These are phyloP conservation scores for Chlorodrepanis virens DNA, from an alignment of 2,113 vertebrate species.

Conservation along the genomic window DNA sequence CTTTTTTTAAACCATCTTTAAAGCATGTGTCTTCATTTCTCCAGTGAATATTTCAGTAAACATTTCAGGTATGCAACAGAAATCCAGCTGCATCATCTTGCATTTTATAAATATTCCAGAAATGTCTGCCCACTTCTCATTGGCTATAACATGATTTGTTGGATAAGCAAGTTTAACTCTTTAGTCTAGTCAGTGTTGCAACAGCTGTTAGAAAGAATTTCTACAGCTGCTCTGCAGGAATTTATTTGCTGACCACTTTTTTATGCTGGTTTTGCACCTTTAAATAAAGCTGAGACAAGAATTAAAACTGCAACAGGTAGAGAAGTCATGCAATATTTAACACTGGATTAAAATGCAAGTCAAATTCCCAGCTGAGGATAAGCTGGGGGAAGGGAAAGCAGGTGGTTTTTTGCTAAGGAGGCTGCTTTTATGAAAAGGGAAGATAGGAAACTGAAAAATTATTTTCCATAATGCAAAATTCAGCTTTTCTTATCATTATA, in stretches of 20 bases:
- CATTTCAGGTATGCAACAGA: conserved; percentile 59
- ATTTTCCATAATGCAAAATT: not conserved
- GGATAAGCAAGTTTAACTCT: conserved; percentile 64
- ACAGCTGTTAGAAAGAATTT: conserved; percentile 72
- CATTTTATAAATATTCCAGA: conserved; percentile 68
- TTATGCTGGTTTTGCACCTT: conserved; percentile 68
- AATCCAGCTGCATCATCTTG: conserved; percentile 52
- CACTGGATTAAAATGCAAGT: conserved; percentile 22
- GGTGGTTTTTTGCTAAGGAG: not conserved
- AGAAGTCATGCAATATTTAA: conserved; percentile 61
- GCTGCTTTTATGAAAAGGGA: not conserved
- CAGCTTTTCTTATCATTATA: not conserved
- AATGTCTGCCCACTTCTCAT: conserved; percentile 57
- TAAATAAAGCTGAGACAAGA: conserved; percentile 69
- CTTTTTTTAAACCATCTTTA: not conserved
- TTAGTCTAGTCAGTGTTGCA: conserved; percentile 38
- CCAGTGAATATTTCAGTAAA: conserved; percentile 50
- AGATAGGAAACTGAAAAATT: not conserved
- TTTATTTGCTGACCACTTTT: conserved; percentile 66
- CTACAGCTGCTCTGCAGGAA: conserved; percentile 74
- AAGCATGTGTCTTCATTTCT: conserved; percentile 15
- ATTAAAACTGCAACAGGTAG: conserved; percentile 70
- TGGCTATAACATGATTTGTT: conserved; percentile 39
- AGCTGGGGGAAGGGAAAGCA: not conserved
- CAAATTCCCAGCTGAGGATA: conserved; percentile 6